Evolutionary conservation across 2,888 invertebrate species (phyloP).

Genomic region (Gibbula magus): DNA sequence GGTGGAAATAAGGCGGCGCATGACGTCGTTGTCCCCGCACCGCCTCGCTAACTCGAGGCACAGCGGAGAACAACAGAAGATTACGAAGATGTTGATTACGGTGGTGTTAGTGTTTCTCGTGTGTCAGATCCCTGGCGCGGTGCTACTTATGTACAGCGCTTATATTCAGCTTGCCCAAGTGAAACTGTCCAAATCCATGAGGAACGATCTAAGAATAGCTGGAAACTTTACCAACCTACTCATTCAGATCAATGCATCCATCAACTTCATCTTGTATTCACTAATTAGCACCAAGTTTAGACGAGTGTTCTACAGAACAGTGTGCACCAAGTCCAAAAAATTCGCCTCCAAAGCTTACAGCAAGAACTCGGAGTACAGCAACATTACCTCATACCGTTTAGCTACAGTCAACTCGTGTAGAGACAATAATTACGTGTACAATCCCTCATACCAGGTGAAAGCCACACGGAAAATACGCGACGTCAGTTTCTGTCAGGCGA

Average conservation of each 20-base stretch:
- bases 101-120: constrained; percentile 86
- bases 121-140: constrained; percentile 84
- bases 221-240: constrained; percentile 85
- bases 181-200: constrained; percentile 27
- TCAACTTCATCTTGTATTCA: constrained; percentile 87
- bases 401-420: not conserved
- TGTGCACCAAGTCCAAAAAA: constrained; percentile 40
- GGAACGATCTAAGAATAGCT: constrained; percentile 71
- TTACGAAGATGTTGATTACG: constrained; percentile 85
- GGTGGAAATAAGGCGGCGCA: constrained; percentile 47
- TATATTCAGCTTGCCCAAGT: constrained; percentile 48
- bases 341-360: not conserved
- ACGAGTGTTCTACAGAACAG: constrained; percentile 76
- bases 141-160: constrained; percentile 77
- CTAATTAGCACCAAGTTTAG: constrained; percentile 85
- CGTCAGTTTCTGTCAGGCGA: not conserved
- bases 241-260: constrained; percentile 83
- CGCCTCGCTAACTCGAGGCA: constrained; percentile 40
- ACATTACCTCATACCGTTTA: not conserved
- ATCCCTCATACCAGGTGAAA: not conserved
- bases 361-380: not conserved
- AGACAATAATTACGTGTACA: not conserved
- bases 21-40: constrained; percentile 45
- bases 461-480: not conserved
- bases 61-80: constrained; percentile 76